Conservation (phyloP, 1,140 invertebrate genomes). For the Zaprionus gabonicus region DNA sequence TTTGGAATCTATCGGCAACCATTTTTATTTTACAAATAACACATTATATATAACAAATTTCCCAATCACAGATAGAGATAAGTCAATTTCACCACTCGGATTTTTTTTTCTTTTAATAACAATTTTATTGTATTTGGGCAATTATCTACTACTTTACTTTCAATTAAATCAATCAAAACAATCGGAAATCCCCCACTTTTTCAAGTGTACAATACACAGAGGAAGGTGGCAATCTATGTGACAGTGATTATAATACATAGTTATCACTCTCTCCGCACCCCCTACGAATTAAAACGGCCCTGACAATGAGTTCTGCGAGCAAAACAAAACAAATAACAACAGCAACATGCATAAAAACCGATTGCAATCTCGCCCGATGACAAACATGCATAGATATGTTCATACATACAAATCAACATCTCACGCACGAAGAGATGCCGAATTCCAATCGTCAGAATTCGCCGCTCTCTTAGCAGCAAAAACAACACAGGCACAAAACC, state of each 20-base stretch:
- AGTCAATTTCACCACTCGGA: neutral
- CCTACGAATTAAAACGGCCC: neutral
- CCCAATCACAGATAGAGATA: neutral
- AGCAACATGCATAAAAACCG: no score
- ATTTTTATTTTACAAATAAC: no score
- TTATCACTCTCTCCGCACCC: neutral
- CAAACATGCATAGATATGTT: no score
- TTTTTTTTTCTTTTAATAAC: no score
- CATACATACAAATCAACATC: no score
- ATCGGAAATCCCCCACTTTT: neutral
- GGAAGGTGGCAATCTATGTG: neutral
- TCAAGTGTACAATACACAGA: neutral
- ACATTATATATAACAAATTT: neutral
- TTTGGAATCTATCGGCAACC: no score
- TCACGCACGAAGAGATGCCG: no score
- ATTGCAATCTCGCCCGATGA: no score
- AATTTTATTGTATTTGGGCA: no score
- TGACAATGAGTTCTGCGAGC: neutral
- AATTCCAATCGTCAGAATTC: no score
- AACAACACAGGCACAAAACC: neutral
- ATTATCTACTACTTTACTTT: neutral
- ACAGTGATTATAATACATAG: neutral
- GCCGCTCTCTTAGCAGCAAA: neutral
- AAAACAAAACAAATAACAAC: no score
- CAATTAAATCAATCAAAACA: neutral